Base-by-base conservation (phyloP, 2,888 invertebrate species). In the Agapostemon virescens region DNA sequence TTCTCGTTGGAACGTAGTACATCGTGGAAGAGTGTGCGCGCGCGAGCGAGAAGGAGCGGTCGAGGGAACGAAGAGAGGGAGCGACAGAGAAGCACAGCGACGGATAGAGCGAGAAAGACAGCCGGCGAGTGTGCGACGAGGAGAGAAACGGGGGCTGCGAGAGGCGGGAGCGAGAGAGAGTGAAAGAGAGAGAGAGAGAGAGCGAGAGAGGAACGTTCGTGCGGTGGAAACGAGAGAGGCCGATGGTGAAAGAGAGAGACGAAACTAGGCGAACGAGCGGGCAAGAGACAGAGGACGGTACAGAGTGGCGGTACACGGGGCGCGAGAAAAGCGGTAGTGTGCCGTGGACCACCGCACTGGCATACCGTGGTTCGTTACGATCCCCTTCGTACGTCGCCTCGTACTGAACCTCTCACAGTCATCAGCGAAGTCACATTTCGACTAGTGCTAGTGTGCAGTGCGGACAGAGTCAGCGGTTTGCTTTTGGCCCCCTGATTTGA, bases 271-370 rank as follows among this genome's bases (percentile, higher is more conserved):
- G 93, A 90, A 85, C 82, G 85, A 87, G 87, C 80, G 82, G 83
- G 94, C 94, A 94, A 94, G 94, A 94, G 94, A 94, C 95, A 94
- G 94, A 93, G 94, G 90, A 93, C 93, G 93, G 93, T 93, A 93
- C 94, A 93, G 94, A 92, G 92, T 93, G 93, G 91, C 93, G 93
- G 93, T 93, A 93, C 93, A 91, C 91, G 92, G 92, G 92, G 92
- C 92, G 93, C 94, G 93, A 93, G 93, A 93, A 94, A 94, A 95
- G 95, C 94, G 95, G 94, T 94, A 94, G 95, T 95, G 94, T 94
- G 95, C 94, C 94, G 94, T 94, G 95, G 94, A 94, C 94, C 94
- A 94, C 93, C 94, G 94, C 92, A 92, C 92, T 92, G 92, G 92
- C 92, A 92, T 92, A 92, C 92, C 91, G 92, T 92, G 92, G 90